A percentile compares a stretch with the other conserved stretches of the same genome.
phyloP scores from a whole-genome alignment of 2,888 invertebrate genomes.

The Leptopterna dolabrata region DNA sequence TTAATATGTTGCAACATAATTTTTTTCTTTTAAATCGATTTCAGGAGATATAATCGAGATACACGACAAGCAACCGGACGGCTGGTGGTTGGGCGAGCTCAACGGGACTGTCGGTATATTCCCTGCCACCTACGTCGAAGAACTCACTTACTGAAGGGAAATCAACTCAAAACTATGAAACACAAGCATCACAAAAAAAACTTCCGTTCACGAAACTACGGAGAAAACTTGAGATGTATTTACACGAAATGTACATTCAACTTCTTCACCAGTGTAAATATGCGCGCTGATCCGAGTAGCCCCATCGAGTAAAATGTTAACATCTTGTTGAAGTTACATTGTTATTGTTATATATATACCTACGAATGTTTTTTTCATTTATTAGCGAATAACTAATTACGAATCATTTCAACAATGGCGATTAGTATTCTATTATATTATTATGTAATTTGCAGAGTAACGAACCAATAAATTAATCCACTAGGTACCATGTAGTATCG shows the following conservation, averaged over 20 bases:
- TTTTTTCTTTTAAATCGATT: slow-evolving; percentile 45
- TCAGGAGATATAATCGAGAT: slow-evolving; percentile 88
- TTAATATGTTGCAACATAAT: background rate
- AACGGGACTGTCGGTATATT: slow-evolving; percentile 89
- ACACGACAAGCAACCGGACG: slow-evolving; percentile 90
- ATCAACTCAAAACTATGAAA: no score
- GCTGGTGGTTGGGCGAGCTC: slow-evolving; percentile 94
- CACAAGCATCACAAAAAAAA: background rate
- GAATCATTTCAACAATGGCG: no score
- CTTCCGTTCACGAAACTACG: no score
- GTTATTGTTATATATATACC: no score
- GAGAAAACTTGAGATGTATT: background rate
- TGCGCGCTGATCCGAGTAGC: background rate
- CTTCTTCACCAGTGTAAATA: background rate
- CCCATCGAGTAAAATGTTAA: no score
- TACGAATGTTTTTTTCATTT: no score
- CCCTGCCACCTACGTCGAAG: slow-evolving; percentile 93
- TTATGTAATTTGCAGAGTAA: no score
- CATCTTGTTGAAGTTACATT: no score
- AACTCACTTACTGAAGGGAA: slow-evolving; percentile 69
- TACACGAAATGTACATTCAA: background rate
- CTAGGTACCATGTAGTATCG: no score
- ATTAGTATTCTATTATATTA: no score
- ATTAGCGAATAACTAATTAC: no score
- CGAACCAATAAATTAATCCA: no score